Evolutionary conservation across 35 echinoderm and acorn worm species (phyloP).

Genomic region (Acanthaster planci): DNA sequence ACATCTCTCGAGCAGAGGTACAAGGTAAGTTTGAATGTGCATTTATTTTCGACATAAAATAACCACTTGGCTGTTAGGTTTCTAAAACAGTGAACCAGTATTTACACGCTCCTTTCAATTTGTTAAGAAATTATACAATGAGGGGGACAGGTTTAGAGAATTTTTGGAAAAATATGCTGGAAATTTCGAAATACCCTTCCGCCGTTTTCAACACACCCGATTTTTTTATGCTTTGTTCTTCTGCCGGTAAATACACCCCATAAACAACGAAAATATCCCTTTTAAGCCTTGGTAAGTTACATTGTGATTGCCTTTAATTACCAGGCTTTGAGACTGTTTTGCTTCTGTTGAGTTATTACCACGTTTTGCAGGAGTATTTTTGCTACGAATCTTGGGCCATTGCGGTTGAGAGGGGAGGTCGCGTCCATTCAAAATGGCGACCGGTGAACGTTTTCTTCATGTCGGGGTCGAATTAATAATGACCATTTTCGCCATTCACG

Average conservation of each 20-base stretch:
- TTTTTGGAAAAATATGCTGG: background rate
- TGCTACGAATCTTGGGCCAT: background rate
- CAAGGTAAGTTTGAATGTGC: constrained; percentile 25
- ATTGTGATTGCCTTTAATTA: background rate
- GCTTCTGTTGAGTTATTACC: background rate
- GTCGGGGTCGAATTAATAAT: constrained; percentile 15
- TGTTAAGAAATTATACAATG: no score
- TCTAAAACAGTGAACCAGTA: no score
- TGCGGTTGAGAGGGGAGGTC: constrained; percentile 7
- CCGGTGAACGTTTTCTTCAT: background rate
- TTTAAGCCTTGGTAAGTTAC: background rate
- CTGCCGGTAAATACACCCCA: background rate
- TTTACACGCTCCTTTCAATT: no score
- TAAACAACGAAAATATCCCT: background rate
- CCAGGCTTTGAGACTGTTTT: background rate
- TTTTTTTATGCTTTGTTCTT: constrained; percentile 21
- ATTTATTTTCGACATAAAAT: background rate
- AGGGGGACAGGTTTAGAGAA: no score
- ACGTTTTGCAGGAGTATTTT: background rate
- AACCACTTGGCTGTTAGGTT: background rate
- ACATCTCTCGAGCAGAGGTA: background rate
- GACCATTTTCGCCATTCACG: background rate
- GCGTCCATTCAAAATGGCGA: constrained; percentile 19
- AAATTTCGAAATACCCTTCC: background rate
- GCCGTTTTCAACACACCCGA: constrained; percentile 19